Evolutionary conservation across 2,797 vertebrate species (phyloP).

Genomic region (Pogonophryne albipinna): DNA sequence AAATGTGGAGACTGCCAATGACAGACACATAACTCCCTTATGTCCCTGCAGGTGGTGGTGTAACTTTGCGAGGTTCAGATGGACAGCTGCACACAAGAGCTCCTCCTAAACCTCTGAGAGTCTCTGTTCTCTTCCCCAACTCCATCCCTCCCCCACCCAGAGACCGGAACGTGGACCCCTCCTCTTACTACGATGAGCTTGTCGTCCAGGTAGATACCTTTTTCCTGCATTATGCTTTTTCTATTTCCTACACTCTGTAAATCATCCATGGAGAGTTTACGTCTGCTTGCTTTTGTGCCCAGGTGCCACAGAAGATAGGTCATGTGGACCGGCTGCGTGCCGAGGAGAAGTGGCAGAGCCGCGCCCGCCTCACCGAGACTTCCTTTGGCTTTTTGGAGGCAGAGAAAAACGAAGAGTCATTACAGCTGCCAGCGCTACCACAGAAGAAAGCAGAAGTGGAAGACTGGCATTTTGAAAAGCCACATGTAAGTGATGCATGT

Average conservation of each 20-base stretch:
- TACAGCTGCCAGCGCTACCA: conserved; percentile 39
- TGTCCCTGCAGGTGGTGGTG: conserved; percentile 68
- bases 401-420: conserved; percentile 41
- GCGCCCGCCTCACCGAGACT: conserved; percentile 85
- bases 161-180: conserved; percentile 61
- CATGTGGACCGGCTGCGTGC: conserved; percentile 84
- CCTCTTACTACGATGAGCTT: conserved; percentile 85
- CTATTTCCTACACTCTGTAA: neutral
- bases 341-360: conserved; percentile 88
- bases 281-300: conserved; percentile 7
- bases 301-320: conserved; percentile 76
- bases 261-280: neutral
- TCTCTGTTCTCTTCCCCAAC: conserved; percentile 81
- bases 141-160: conserved; percentile 42
- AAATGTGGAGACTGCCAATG: neutral
- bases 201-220: conserved; percentile 77
- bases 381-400: conserved; percentile 87
- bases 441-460: conserved; percentile 48
- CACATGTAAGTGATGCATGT: conserved; percentile 69
- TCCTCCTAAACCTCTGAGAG: conserved; percentile 88
- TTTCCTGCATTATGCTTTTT: neutral
- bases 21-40: neutral
- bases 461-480: conserved; percentile 81
- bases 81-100: conserved; percentile 90
- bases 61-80: conserved; percentile 86